phyloP scores from a whole-genome alignment of 2,888 invertebrate species.

The Blera fallax region DNA sequence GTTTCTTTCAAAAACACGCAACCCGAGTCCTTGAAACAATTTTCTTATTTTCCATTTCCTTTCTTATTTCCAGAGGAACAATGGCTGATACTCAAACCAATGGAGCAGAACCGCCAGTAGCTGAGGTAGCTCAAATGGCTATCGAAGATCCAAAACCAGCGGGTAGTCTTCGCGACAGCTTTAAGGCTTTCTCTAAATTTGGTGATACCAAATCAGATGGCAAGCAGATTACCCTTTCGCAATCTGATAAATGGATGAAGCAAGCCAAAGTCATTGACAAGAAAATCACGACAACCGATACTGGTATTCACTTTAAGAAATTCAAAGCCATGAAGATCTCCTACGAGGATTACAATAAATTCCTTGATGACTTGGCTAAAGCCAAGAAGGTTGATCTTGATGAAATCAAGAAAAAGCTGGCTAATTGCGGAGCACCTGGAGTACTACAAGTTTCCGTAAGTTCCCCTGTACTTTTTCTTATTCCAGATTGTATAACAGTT shows the following conservation, averaged over 20 bases:
- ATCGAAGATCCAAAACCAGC: conserved; percentile 78
- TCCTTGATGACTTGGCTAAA: conserved; percentile 92
- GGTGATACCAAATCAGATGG: conserved; percentile 94
- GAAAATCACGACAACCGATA: conserved; percentile 94
- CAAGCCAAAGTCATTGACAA: conserved; percentile 93
- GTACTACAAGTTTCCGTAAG: conserved; percentile 79
- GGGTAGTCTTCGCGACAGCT: conserved; percentile 85
- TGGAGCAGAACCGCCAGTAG: conserved; percentile 76
- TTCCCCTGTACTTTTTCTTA: conserved; percentile 2
- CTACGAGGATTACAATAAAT: conserved; percentile 91
- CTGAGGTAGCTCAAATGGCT: conserved; percentile 80
- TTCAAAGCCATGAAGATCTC: conserved; percentile 91
- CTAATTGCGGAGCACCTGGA: conserved; percentile 91
- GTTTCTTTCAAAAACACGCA: background rate
- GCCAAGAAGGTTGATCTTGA: conserved; percentile 90
- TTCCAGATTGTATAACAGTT: background rate
- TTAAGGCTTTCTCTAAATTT: conserved; percentile 92
- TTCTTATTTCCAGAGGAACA: conserved; percentile 51
- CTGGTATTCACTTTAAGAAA: conserved; percentile 94
- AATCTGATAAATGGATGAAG: conserved; percentile 97
- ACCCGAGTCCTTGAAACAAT: background rate
- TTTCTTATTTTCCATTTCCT: conserved; percentile 39
- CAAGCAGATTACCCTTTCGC: conserved; percentile 91
- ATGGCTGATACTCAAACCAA: conserved; percentile 74
- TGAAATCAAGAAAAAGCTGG: conserved; percentile 91